These are phyloP conservation scores for Smutsia gigantea DNA, from an alignment of 2,797 vertebrate species.

Conservation along the genomic window DNA sequence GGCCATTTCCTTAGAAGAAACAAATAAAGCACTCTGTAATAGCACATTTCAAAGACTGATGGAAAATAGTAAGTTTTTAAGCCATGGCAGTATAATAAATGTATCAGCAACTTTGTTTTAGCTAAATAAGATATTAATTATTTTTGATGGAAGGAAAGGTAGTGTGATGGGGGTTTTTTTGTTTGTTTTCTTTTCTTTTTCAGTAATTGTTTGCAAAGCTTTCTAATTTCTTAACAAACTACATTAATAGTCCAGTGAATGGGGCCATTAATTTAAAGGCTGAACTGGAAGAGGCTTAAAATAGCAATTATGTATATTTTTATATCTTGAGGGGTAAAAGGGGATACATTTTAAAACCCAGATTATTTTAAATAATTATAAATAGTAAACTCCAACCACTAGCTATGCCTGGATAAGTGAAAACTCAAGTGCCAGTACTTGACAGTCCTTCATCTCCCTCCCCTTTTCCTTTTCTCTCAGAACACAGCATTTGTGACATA, in stretches of 20 bases:
- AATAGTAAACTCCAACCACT: background rate
- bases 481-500: background rate
- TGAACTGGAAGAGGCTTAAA: background rate
- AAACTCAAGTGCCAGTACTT: background rate
- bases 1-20: slow-evolving; percentile 33
- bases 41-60: slow-evolving; percentile 6
- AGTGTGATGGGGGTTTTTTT: background rate
- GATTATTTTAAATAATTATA: background rate
- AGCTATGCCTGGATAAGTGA: background rate
- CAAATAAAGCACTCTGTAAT: slow-evolving; percentile 32
- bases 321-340: background rate
- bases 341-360: background rate
- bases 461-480: background rate
- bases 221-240: slow-evolving; percentile 61
- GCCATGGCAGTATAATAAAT: slow-evolving; percentile 54
- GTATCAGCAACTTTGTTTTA: slow-evolving; percentile 15
- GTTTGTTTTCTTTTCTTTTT: slow-evolving; percentile 14
- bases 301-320: background rate
- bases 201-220: slow-evolving; percentile 26
- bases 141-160: background rate
- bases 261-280: slow-evolving; percentile 13
- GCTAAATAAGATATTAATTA: background rate
- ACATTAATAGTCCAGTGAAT: slow-evolving; percentile 40
- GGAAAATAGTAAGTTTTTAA: slow-evolving; percentile 44
- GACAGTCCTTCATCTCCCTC: background rate